Base-by-base conservation (phyloP, 2,797 vertebrate genomes). In the Apogon hyalosoma region DNA sequence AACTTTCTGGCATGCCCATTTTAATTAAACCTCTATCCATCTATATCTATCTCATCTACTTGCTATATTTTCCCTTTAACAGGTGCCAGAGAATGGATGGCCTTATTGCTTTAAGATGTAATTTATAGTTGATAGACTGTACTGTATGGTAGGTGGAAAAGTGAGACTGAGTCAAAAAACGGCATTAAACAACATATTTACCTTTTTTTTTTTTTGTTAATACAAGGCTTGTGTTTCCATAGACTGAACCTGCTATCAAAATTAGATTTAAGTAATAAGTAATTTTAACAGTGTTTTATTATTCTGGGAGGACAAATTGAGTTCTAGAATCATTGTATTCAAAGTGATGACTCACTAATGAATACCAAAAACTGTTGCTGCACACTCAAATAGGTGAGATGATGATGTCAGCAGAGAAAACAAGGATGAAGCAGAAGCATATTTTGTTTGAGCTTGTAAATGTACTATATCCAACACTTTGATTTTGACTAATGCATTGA, bases 51-150 rank as follows among this genome's bases (percentile, higher is more conserved):
- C 54, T 46, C 13, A 69, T 48, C 16, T 21, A 49, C 7, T 18
- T 56, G 13, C 19, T 28, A 18, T 8, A 39, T 58, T 12, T 57
- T 13, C 11, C 42, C 7, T 68, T 50, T 9, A 45, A 47, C 4
- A 7, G 2, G 6, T 36, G 24, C 21, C 14, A n/a, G 13, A 57
- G 15, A 46, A 18, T 49, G 2, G 11, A 9, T 45, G 2, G 16
- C 41, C 11, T 48, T 42, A 12, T 59, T 51, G 18, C 16, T 45
- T 73, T 55, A 24, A 39, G 38, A 19, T 54, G 2, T n/a, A 28
- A 48, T 33, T 39, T 63, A 1, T 18, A 38, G n/a, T 2, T 31
- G 5, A 9, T 11, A n/a, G 10, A 55, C 18, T 40, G 5, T 36
- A 36, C 1, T 9, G 33, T 2, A 48, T 48, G 41, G 41, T 46